Evolutionary conservation across 2,113 vertebrate genomes (phyloP), one percentile per base, ranked within the genome.

Genomic region (Calyptommatus sinebrachiatus): DNA sequence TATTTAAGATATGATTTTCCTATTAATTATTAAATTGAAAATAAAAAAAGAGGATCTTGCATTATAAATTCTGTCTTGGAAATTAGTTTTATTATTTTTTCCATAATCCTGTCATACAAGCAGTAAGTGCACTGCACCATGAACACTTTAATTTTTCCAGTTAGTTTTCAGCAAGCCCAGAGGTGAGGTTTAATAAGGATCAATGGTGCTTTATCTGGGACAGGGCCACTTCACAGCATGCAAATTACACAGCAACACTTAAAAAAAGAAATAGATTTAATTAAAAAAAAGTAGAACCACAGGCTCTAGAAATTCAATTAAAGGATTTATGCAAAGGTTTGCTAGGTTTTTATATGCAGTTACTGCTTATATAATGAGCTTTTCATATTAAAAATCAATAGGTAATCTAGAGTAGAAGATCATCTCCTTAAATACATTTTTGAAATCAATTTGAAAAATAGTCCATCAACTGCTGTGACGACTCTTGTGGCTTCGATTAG

Each of bases 321-420:
- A 98, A 99, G 97, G 98, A 99, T 99, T 99, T 98, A 99, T 99
- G 97, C 97, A 99, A 98, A 99, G 98, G 97, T 98, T 97, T 97
- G 95, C 96, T 97, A 96, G 95, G 96, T 97, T 98, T 98, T 97
- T 98, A 97, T 99, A 97, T 97, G 97, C 97, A 95, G 97, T 98
- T 97, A 97, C 96, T 98, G 97, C 97, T 97, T 99, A 97, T 99
- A 97, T 99, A 99, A 99, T 99, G 98, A 99, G 97, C 97, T 98
- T 98, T 98, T 99, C 98, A 99, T 99, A 99, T 99, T 97, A 98
- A 98, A 96, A 98, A 99, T 99, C 98, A 97, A 99, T 99, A 98
- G 95, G 94, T 98, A 97, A 98, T 98, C 97, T 99, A 96, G 97
- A 97, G 95, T 95, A 94, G 94, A 97, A 96, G 97, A 99, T 99